These are phyloP conservation scores for Chalcosyrphus nemorum DNA, from an alignment of 2,888 invertebrate genomes.

Conservation along the genomic window DNA sequence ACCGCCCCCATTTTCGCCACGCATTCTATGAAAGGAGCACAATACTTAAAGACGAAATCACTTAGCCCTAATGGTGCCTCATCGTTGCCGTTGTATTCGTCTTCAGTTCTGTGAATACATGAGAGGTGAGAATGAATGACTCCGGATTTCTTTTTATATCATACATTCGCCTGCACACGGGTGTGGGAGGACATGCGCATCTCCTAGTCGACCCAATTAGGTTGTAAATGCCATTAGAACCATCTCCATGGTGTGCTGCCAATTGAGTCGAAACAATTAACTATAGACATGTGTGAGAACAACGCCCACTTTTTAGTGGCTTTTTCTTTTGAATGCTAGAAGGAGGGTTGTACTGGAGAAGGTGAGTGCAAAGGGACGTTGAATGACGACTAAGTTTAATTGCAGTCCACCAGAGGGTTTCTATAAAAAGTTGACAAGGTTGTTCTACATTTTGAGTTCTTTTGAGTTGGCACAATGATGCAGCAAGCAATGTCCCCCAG, in stretches of 20 bases:
- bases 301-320: slow-evolving; percentile 64
- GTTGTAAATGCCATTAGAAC: slow-evolving; percentile 66
- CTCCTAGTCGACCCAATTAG: slow-evolving; percentile 68
- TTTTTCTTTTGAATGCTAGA: slow-evolving; percentile 19
- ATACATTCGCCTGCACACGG: not conserved
- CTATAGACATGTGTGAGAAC: slow-evolving; percentile 58
- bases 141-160: slow-evolving; percentile 23
- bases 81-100: slow-evolving; percentile 58
- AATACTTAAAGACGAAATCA: slow-evolving; percentile 67
- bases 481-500: not conserved
- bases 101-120: slow-evolving; percentile 39
- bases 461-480: slow-evolving; percentile 5
- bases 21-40: slow-evolving; percentile 41
- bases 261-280: slow-evolving; percentile 69
- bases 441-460: slow-evolving; percentile 49
- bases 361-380: not conserved
- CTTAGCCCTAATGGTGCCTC: slow-evolving; percentile 70
- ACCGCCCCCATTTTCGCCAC: slow-evolving; percentile 56
- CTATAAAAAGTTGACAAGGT: slow-evolving; percentile 54
- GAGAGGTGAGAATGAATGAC: slow-evolving; percentile 71
- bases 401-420: slow-evolving; percentile 52
- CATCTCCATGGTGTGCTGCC: slow-evolving; percentile 42
- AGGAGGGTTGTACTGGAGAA: not conserved
- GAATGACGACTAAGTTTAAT: slow-evolving; percentile 52
- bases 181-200: slow-evolving; percentile 69